Evolutionary conservation across 2,113 vertebrate genomes (phyloP).

Genomic region (Cyprinodon variegatus): DNA sequence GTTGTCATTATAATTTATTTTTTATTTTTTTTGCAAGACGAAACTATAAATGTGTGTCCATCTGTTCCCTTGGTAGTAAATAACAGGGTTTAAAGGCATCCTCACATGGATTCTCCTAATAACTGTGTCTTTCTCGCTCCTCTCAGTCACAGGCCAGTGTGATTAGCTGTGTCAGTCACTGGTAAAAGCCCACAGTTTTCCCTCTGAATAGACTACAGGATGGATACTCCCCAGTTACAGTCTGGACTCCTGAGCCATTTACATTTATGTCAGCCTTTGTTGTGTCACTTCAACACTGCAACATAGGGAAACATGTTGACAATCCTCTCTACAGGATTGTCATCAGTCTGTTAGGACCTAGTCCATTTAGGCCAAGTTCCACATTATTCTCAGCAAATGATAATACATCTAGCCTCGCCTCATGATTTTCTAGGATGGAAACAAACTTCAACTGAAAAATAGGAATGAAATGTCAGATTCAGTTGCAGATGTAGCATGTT

Average conservation of each 20-base stretch:
- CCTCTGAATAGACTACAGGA: slow-evolving; percentile 46
- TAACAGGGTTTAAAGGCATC: slow-evolving; percentile 73
- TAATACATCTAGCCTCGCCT: slow-evolving; percentile 11
- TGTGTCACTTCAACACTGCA: slow-evolving; percentile 48
- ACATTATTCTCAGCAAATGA: slow-evolving; percentile 44
- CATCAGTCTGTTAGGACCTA: slow-evolving; percentile 40
- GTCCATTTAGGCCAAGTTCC: slow-evolving; percentile 42
- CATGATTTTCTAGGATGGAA: slow-evolving; percentile 31
- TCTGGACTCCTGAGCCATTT: slow-evolving; percentile 36
- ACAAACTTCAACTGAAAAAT: slow-evolving; percentile 47
- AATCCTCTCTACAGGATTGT: slow-evolving; percentile 52
- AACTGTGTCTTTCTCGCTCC: slow-evolving; percentile 67
- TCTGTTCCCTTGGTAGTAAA: slow-evolving; percentile 82
- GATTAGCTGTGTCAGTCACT: slow-evolving; percentile 73
- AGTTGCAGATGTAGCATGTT: slow-evolving; percentile 27
- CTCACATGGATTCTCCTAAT: slow-evolving; percentile 74
- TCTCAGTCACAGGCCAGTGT: slow-evolving; percentile 70
- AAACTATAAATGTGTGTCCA: slow-evolving; percentile 61
- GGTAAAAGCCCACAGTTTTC: slow-evolving; percentile 48
- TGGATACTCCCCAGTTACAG: slow-evolving; percentile 34
- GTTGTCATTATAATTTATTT: slow-evolving; percentile 30
- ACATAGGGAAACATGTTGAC: slow-evolving; percentile 52
- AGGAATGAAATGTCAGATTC: slow-evolving; percentile 38
- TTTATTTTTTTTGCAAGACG: slow-evolving; percentile 41
- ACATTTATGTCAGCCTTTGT: slow-evolving; percentile 49